phyloP scores from a whole-genome alignment of 2,113 vertebrate genomes.

The Mystacornis crossleyi region DNA sequence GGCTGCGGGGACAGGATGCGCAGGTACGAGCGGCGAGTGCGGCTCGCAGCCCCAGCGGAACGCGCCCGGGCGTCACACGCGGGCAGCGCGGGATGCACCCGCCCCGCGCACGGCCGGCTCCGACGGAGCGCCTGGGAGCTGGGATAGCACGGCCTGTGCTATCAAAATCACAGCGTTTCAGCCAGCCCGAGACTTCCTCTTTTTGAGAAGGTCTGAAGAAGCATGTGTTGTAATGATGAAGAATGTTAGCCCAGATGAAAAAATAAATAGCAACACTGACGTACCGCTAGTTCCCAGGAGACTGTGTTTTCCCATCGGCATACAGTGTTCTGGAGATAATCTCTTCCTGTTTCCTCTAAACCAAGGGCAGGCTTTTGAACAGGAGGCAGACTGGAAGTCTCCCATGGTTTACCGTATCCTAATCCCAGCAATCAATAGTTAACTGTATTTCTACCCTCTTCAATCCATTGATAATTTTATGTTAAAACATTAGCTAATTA shows the following conservation, averaged over 20 bases:
- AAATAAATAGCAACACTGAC: rapidly evolving
- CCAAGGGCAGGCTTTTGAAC: neutral
- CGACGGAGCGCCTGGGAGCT: rapidly evolving
- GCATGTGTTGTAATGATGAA: neutral
- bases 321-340: neutral
- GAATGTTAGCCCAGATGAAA: neutral
- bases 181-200: neutral
- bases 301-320: neutral
- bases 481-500: neutral
- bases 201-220: neutral
- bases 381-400: neutral
- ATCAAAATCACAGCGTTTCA: neutral
- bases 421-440: neutral
- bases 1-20: neutral
- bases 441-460: neutral
- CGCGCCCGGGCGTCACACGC: neutral
- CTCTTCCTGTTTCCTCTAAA: neutral
- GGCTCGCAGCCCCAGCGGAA: too few species aligned
- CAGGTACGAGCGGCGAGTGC: neutral
- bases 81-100: rapidly evolving
- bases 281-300: neutral
- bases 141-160: rapidly evolving
- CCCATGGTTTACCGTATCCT: neutral
- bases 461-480: neutral
- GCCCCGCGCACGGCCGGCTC: neutral